Conservation (phyloP, 2,113 vertebrate species). For the Hydrolagus affinis region DNA sequence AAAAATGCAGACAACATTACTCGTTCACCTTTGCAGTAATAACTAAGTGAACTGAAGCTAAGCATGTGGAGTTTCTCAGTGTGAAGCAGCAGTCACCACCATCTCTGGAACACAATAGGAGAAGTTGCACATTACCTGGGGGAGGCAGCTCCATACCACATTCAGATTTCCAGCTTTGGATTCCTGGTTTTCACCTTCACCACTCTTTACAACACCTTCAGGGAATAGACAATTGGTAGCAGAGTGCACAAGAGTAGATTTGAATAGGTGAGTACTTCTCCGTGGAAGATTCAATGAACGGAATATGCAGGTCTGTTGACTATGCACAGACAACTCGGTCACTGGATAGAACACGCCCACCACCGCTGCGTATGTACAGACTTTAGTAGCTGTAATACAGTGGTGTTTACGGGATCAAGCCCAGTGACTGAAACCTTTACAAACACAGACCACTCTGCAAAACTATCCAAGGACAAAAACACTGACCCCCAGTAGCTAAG, state of each 20-base stretch:
- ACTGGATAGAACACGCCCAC: neutral
- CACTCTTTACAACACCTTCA: conserved; percentile 81
- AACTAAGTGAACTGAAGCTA: too few relatives aligned
- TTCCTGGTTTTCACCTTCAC: conserved; percentile 84
- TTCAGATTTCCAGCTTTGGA: conserved; percentile 69
- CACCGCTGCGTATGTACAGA: neutral
- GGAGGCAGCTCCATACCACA: conserved; percentile 72
- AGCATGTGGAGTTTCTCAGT: too few relatives aligned
- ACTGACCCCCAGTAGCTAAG: too few relatives aligned
- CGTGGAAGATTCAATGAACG: neutral
- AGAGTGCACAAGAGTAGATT: neutral
- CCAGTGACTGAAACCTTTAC: too few relatives aligned
- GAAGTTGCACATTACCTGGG: conserved; percentile 63
- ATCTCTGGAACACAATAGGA: neutral
- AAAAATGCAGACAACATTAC: too few relatives aligned
- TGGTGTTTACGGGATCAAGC: too few relatives aligned
- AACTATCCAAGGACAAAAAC: too few relatives aligned
- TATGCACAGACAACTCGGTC: neutral
- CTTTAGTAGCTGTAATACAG: neutral
- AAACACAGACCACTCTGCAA: too few relatives aligned
- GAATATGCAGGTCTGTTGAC: neutral
- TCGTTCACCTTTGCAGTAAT: too few relatives aligned
- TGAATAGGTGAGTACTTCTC: neutral
- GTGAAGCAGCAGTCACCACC: too few relatives aligned
- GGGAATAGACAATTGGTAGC: neutral